Percentiles rank a stretch among this genome's conserved stretches.
These are phyloP conservation scores for Thalpophila matura DNA, from an alignment of 2,888 invertebrate species.

Conservation along the genomic window DNA sequence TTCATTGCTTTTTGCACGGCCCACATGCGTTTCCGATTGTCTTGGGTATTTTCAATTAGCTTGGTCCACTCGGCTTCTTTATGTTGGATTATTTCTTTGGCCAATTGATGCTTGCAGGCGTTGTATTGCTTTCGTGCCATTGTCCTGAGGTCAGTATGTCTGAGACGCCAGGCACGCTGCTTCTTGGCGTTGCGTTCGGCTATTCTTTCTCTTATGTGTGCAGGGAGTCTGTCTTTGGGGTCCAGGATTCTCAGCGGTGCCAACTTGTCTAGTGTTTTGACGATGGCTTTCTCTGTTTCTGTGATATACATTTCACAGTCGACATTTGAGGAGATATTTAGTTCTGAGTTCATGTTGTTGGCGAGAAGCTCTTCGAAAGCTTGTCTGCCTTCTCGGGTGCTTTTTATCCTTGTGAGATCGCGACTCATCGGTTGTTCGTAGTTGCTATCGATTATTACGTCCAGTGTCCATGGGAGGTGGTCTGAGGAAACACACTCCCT, in stretches of 20 bases:
- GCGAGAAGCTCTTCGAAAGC: neutral
- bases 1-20: neutral
- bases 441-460: neutral
- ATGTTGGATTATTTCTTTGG: neutral
- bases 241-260: neutral
- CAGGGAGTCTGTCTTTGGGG: neutral
- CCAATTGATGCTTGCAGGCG: neutral
- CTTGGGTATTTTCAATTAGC: neutral
- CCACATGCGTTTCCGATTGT: neutral
- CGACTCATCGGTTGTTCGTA: neutral
- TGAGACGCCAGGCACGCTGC: neutral
- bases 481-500: neutral
- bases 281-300: neutral
- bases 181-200: neutral
- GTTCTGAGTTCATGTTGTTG: neutral
- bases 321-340: neutral
- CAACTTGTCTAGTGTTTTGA: neutral
- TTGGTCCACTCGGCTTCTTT: neutral
- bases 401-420: neutral
- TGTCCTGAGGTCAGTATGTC: neutral
- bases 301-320: neutral
- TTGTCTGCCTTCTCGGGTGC: neutral
- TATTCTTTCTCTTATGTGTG: neutral
- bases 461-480: neutral
- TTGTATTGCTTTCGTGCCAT: neutral